Percentiles rank a stretch among this genome's conserved stretches.
Conservation (phyloP, 2,113 vertebrate species). For the Bos javanicus region DNA sequence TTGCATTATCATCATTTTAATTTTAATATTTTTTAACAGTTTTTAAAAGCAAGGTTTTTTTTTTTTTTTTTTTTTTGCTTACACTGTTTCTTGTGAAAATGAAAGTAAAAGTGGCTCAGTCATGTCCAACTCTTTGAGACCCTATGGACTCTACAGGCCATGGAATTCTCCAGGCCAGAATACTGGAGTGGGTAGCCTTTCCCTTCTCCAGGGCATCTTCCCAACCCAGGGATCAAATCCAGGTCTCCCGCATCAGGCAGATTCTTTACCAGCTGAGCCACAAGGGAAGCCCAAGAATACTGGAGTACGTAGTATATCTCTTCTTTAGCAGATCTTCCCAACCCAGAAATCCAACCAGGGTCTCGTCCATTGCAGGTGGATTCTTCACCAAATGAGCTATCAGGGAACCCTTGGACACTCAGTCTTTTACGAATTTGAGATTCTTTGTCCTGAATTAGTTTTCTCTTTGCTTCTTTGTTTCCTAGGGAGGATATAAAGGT, state of each 20-base stretch:
- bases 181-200: background rate
- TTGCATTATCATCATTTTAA: background rate
- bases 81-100: background rate
- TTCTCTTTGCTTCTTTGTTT: conserved; percentile 24
- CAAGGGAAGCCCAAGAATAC: background rate
- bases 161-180: background rate
- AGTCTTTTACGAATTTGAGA: background rate
- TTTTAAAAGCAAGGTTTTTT: background rate
- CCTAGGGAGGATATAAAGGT: background rate
- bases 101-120: background rate
- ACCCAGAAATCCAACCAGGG: background rate
- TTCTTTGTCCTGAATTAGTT: background rate
- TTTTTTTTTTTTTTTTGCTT: background rate
- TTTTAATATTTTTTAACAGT: background rate
- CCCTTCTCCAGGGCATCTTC: background rate
- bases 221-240: background rate
- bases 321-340: background rate
- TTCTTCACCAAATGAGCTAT: background rate
- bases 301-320: background rate
- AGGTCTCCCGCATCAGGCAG: fast-evolving
- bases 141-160: background rate
- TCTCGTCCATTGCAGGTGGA: fast-evolving
- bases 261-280: background rate
- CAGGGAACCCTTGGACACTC: background rate
- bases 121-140: fast-evolving